Conservation (phyloP, 2,797 vertebrate species). For the Clarias fuscus region DNA sequence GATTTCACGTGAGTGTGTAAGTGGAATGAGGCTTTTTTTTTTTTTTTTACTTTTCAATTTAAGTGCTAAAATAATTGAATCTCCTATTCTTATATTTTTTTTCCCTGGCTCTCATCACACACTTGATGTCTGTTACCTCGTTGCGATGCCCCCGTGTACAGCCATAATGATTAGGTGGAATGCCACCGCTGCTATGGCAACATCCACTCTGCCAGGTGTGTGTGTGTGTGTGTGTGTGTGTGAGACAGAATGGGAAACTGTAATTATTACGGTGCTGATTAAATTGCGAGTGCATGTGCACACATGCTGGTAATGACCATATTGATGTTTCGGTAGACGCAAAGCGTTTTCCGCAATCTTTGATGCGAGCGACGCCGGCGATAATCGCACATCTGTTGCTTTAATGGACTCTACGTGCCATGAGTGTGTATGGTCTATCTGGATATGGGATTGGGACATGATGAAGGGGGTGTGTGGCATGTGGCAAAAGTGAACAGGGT, state of each 20-base stretch:
- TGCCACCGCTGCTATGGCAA: slow-evolving; percentile 72
- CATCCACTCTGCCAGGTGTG: slow-evolving; percentile 58
- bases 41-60: neutral
- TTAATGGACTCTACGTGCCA: slow-evolving; percentile 27
- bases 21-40: neutral
- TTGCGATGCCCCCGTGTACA: slow-evolving; percentile 64
- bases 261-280: slow-evolving; percentile 47
- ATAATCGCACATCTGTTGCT: slow-evolving; percentile 44
- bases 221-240: slow-evolving; percentile 18
- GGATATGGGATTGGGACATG: neutral
- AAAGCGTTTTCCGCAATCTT: slow-evolving; percentile 4
- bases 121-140: slow-evolving; percentile 41
- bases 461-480: neutral
- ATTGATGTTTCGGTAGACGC: slow-evolving; percentile 42
- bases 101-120: slow-evolving; percentile 16
- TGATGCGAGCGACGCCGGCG: neutral
- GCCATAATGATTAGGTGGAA: slow-evolving; percentile 52
- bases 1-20: neutral
- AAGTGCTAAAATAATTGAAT: slow-evolving; percentile 39
- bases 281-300: slow-evolving; percentile 38
- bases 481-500: neutral
- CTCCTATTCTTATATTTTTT: slow-evolving; percentile 26
- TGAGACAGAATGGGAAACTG: slow-evolving; percentile 38
- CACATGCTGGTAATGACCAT: slow-evolving; percentile 42
- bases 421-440: slow-evolving; percentile 15